Conservation (phyloP, 2,888 invertebrate species). For the Tachystola acroxantha region DNA sequence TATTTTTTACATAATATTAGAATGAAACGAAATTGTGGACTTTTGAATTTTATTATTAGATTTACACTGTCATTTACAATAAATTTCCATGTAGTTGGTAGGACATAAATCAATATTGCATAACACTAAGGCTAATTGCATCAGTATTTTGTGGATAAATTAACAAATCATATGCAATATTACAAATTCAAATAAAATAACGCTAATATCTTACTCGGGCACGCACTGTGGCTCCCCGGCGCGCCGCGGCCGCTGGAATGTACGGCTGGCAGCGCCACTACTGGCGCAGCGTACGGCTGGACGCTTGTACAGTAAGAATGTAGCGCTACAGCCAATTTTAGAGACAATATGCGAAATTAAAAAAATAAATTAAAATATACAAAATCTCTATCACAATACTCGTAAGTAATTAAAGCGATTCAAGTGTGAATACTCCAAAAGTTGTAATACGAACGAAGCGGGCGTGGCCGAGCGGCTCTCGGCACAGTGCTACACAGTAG, state of each 20-base stretch:
- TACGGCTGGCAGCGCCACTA: too few species aligned
- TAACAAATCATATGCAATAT: constrained; percentile 77
- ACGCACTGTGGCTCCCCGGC: constrained; percentile 38
- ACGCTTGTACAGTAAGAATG: constrained; percentile 66
- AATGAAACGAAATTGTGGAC: constrained; percentile 56
- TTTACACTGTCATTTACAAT: constrained; percentile 79
- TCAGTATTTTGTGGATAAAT: constrained; percentile 77
- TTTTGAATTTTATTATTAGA: constrained; percentile 78
- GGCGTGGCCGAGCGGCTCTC: constrained; percentile 9
- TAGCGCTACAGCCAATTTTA: constrained; percentile 63
- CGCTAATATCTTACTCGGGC: constrained; percentile 77
- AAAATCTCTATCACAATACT: constrained; percentile 79
- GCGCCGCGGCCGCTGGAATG: constrained; percentile 2
- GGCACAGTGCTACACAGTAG: constrained; percentile 53
- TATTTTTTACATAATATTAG: background rate
- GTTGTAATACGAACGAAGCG: constrained; percentile 67
- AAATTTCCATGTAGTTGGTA: constrained; percentile 78
- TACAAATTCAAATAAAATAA: constrained; percentile 76
- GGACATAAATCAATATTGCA: constrained; percentile 78
- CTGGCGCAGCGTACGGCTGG: constrained; percentile 63
- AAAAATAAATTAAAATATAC: constrained; percentile 79
- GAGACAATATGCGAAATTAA: constrained; percentile 72
- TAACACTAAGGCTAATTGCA: constrained; percentile 78
- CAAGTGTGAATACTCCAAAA: constrained; percentile 76
- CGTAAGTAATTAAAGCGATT: constrained; percentile 79